phyloP scores from a whole-genome alignment of 2,797 vertebrate species.

The Sebastes jordani region DNA sequence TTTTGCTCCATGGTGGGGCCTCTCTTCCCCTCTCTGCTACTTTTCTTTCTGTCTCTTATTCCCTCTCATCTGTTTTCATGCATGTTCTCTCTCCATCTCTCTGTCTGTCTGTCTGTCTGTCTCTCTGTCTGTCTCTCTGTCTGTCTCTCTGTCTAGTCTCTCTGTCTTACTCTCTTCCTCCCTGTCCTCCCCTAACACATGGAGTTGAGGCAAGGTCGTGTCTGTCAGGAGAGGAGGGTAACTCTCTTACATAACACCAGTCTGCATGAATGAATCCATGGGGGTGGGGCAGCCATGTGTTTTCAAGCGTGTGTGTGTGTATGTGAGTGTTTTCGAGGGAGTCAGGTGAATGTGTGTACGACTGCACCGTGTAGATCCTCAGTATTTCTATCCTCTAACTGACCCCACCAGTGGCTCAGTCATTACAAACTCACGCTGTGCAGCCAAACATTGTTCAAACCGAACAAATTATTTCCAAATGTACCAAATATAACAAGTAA shows the following conservation, averaged over 20 bases:
- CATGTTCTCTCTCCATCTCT: not conserved
- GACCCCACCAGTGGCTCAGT: not conserved
- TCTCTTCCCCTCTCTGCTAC: not conserved
- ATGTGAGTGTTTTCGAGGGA: not conserved
- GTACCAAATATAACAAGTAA: not conserved
- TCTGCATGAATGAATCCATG: constrained; percentile 60
- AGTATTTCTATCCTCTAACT: not conserved
- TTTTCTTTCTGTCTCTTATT: not conserved
- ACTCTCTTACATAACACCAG: constrained; percentile 67
- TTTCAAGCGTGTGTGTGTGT: not conserved
- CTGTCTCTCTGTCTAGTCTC: not conserved
- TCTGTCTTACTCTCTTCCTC: not conserved
- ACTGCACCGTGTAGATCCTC: not conserved
- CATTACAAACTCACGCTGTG: too few species aligned
- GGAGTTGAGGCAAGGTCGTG: constrained; percentile 61
- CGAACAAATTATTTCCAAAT: too few species aligned
- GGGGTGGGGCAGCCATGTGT: constrained; percentile 36
- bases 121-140: not conserved
- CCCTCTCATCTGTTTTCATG: not conserved
- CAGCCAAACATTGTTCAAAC: too few species aligned
- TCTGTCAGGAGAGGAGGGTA: constrained; percentile 41
- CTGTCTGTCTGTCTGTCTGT: not conserved
- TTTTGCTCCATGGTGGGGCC: not conserved
- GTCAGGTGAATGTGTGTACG: constrained; percentile 9
- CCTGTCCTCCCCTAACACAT: constrained; percentile 24